A percentile compares a stretch with the other conserved stretches of the same genome.
Conservation (phyloP, 2,888 invertebrate genomes). For the Crocallis elinguaria region DNA sequence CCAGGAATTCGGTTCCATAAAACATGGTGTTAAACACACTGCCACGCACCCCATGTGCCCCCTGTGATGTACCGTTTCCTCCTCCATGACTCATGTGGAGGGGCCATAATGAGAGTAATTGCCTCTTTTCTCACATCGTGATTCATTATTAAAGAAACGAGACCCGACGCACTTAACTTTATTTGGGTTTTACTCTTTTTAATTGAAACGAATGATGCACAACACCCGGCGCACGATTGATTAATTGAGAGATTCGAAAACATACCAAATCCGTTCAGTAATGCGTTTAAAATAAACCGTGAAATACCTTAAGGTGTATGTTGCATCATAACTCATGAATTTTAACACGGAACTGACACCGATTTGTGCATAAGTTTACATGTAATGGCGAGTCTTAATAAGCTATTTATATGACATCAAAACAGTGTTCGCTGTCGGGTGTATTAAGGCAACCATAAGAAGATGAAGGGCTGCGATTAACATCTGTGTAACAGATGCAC, state of each 20-base stretch:
- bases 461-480: constrained; percentile 63
- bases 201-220: constrained; percentile 61
- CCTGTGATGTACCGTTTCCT: constrained; percentile 56
- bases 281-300: constrained; percentile 42
- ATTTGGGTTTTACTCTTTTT: constrained; percentile 69
- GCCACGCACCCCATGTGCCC: constrained; percentile 39
- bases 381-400: constrained; percentile 59
- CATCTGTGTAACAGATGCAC: constrained; percentile 68
- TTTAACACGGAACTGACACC: constrained; percentile 70
- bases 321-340: constrained; percentile 43
- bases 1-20: constrained; percentile 43
- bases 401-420: constrained; percentile 72
- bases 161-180: constrained; percentile 62
- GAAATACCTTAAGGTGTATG: constrained; percentile 28
- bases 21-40: constrained; percentile 38
- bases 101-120: constrained; percentile 76
- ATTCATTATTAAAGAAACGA: constrained; percentile 72
- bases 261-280: constrained; percentile 37
- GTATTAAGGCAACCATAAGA: constrained; percentile 60
- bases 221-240: constrained; percentile 54
- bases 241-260: constrained; percentile 56
- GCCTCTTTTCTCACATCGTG: constrained; percentile 80
- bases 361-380: constrained; percentile 53
- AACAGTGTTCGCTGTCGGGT: constrained; percentile 57
- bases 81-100: constrained; percentile 65